Conservation (phyloP, 2,797 vertebrate genomes). For the Anableps anableps region DNA sequence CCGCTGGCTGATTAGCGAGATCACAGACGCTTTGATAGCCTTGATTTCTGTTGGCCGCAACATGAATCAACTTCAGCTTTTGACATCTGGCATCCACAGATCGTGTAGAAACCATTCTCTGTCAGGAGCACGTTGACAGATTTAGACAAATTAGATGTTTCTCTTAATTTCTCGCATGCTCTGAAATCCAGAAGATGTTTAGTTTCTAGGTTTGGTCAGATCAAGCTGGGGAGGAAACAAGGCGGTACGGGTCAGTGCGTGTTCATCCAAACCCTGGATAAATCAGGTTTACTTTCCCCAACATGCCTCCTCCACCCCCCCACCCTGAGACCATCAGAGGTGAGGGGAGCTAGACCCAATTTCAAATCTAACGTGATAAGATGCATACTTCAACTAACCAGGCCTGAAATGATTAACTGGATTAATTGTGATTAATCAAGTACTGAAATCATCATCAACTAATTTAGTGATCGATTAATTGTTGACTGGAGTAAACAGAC, state of each 20-base stretch:
- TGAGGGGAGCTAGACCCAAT: too few relatives aligned
- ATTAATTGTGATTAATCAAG: too few relatives aligned
- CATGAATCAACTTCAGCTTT: constrained; percentile 49
- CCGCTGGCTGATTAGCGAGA: constrained; percentile 20
- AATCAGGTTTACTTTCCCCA: background rate
- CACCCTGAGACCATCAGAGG: too few relatives aligned
- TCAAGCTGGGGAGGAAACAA: background rate
- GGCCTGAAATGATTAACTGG: too few relatives aligned
- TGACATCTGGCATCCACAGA: constrained; percentile 20
- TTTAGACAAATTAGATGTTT: background rate
- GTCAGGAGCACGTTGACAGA: constrained; percentile 24
- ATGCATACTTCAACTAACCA: too few relatives aligned
- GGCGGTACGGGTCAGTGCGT: background rate
- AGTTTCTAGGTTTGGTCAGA: background rate
- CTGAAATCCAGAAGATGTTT: background rate
- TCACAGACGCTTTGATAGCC: constrained; percentile 31
- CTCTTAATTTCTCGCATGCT: background rate
- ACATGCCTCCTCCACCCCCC: too few relatives aligned
- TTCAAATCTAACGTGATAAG: too few relatives aligned
- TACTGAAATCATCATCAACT: too few relatives aligned
- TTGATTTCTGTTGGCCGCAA: constrained; percentile 4
- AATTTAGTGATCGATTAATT: too few relatives aligned
- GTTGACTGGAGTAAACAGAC: too few relatives aligned
- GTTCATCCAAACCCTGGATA: background rate
- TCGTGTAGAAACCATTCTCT: constrained; percentile 15